phyloP scores from a whole-genome alignment of 1,140 invertebrate species.

The Schlechtendalia chinensis region DNA sequence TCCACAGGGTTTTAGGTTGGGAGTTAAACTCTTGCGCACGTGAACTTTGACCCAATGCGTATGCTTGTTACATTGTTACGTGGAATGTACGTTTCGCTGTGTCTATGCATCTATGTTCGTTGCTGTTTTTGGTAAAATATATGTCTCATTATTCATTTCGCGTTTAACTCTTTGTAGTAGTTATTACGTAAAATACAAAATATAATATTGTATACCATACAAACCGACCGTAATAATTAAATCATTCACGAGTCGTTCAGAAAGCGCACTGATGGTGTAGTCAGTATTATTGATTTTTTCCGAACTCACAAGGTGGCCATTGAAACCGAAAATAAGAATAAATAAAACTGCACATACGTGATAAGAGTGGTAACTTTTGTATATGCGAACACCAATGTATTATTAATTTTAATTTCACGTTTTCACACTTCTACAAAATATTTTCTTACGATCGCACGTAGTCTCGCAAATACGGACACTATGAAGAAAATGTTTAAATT shows the following conservation, averaged over 20 bases:
- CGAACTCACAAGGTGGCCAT: neutral
- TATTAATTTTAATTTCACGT: neutral
- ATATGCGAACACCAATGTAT: neutral
- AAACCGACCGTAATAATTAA: neutral
- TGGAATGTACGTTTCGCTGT: no score
- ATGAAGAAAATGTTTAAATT: slow-evolving; percentile 56
- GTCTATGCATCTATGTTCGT: neutral
- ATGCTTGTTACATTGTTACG: no score
- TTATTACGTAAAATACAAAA: neutral
- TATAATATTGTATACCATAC: neutral
- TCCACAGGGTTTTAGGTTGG: no score
- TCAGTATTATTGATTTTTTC: slow-evolving; percentile 34
- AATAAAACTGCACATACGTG: neutral
- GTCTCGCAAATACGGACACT: neutral
- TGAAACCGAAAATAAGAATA: slow-evolving; percentile 5
- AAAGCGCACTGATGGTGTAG: neutral
- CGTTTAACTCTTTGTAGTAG: neutral
- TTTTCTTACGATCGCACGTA: no score
- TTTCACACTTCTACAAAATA: no score
- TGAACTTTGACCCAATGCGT: no score
- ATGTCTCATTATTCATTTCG: neutral
- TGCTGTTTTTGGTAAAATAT: neutral
- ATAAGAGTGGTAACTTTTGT: neutral
- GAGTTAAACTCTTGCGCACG: no score
- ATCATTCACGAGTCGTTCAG: neutral